Evolutionary conservation across 2,888 invertebrate genomes (phyloP).

Genomic region (Hirtodrosophila alboralis): DNA sequence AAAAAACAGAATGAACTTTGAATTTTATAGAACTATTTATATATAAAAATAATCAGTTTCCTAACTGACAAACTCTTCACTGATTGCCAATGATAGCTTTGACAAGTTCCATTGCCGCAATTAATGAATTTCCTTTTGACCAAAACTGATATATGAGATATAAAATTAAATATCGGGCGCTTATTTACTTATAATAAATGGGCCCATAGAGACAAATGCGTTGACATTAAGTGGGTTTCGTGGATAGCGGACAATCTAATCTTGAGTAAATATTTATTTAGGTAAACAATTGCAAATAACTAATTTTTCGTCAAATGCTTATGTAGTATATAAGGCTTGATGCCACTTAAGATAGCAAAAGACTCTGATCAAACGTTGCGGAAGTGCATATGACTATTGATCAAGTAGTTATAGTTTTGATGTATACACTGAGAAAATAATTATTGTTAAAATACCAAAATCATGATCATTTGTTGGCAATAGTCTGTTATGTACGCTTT

Average conservation of each 20-base stretch:
- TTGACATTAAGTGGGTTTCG: slow-evolving; percentile 50
- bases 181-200: slow-evolving; percentile 56
- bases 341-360: slow-evolving; percentile 25
- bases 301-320: slow-evolving; percentile 17
- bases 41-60: slow-evolving; percentile 23
- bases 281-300: slow-evolving; percentile 37
- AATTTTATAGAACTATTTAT: slow-evolving; percentile 26
- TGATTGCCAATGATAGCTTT: slow-evolving; percentile 49
- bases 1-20: slow-evolving; percentile 52
- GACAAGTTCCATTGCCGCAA: slow-evolving; percentile 58
- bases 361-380: slow-evolving; percentile 14
- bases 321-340: neutral
- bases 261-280: slow-evolving; percentile 49
- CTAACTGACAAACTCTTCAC: slow-evolving; percentile 13
- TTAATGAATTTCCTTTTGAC: slow-evolving; percentile 55
- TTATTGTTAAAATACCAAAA: too few relatives aligned
- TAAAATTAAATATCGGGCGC: slow-evolving; percentile 37
- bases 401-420: neutral
- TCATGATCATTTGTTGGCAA: too few relatives aligned
- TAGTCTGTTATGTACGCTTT: too few relatives aligned
- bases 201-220: slow-evolving; percentile 36
- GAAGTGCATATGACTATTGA: slow-evolving; percentile 28
- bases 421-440: slow-evolving; percentile 7
- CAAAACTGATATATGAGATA: slow-evolving; percentile 47
- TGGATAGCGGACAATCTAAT: slow-evolving; percentile 37